Evolutionary conservation across 92 coral and sea anemone species (phyloP).

Genomic region (Paragorgia papillata): DNA sequence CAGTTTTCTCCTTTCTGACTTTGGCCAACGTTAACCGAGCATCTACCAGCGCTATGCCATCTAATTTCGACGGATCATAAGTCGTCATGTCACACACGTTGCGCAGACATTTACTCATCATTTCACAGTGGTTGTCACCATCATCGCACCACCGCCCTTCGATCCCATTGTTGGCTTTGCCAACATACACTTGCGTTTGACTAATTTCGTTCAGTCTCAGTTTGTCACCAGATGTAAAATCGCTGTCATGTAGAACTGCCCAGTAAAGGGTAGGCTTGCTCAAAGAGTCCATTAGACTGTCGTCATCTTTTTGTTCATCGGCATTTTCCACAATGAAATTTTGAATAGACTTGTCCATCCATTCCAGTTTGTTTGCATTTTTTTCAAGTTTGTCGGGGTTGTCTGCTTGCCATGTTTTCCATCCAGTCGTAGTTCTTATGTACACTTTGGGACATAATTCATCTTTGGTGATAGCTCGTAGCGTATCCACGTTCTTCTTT

Average conservation of each 20-base stretch:
- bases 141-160: conserved; percentile 1
- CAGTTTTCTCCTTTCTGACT: conserved; percentile 2
- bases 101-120: conserved; percentile 13
- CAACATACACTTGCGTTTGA: too few species aligned
- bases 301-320: not conserved
- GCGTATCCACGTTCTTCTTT: not conserved
- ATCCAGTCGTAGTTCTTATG: not conserved
- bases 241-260: not conserved
- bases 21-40: conserved; percentile 8
- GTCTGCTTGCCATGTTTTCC: conserved; percentile 2
- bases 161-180: conserved; percentile 9
- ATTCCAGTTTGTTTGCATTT: not conserved
- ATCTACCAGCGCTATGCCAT: conserved; percentile 18
- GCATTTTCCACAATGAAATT: conserved; percentile 1
- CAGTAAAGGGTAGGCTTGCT: not conserved
- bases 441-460: conserved; percentile 18
- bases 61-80: not conserved
- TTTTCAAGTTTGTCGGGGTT: not conserved
- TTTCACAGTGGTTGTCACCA: not conserved
- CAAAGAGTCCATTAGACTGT: not conserved
- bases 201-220: not conserved
- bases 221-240: not conserved
- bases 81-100: conserved; percentile 15
- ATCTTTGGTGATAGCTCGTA: not conserved
- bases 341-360: not conserved